These are phyloP conservation scores for Crotalus viridis DNA, from an alignment of 2,113 vertebrate genomes.

Conservation along the genomic window DNA sequence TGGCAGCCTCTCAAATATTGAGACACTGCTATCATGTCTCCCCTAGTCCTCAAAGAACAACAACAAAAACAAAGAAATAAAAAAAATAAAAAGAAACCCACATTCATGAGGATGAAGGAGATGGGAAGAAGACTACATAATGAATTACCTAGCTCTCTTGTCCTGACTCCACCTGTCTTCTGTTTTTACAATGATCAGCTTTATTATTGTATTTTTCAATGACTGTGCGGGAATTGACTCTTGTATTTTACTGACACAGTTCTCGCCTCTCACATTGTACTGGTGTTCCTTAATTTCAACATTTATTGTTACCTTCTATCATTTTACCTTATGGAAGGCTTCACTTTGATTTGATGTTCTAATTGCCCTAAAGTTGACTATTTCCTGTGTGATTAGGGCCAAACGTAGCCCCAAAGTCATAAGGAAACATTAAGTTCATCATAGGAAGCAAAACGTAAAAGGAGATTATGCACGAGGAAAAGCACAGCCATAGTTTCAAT, in stretches of 20 bases:
- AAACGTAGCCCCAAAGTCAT: background rate
- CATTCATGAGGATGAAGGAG: background rate
- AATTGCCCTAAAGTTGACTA: background rate
- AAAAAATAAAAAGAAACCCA: background rate
- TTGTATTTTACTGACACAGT: background rate
- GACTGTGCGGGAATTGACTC: background rate
- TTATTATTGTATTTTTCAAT: background rate
- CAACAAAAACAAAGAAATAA: background rate
- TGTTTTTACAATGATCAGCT: background rate
- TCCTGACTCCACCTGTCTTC: background rate
- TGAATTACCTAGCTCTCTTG: background rate
- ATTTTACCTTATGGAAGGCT: background rate
- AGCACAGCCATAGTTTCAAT: background rate
- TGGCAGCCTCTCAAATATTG: too few relatives aligned
- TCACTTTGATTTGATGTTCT: background rate
- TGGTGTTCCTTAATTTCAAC: background rate
- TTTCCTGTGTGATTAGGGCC: background rate
- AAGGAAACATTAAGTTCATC: background rate
- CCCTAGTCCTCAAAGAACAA: background rate
- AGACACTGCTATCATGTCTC: too few relatives aligned
- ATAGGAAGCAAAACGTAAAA: background rate
- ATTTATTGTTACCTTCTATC: background rate
- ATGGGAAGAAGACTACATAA: background rate
- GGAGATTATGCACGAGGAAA: background rate
- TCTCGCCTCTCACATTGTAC: background rate